Evolutionary conservation across 2,888 invertebrate genomes (phyloP), one percentile per base, ranked within the genome.

Genomic region (Aleiodes testaceus): DNA sequence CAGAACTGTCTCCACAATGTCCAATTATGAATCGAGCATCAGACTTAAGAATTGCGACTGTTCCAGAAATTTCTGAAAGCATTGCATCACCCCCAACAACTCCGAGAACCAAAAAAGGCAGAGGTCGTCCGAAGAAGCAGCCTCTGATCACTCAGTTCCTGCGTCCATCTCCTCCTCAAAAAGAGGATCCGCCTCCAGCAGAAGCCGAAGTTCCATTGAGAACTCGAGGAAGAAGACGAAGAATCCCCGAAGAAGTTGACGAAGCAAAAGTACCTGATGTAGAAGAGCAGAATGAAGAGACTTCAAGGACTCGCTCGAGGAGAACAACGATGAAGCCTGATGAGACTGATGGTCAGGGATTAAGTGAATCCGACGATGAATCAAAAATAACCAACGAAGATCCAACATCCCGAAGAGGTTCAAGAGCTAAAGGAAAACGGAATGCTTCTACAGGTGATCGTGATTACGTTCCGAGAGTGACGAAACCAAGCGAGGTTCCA

Each of bases 331-430:
- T 4, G 4, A 18, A 59, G 11, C 22, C 69, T 1, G 69, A 77
- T 11, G 70, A 72, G 22, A 72, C 20, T 2, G 74, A 75, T 44
- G 76, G 76, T 5, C 65, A 75, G 66, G 74, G 76, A 42, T 64
- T 75, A 16, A 74, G 74, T 52, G 76, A 70, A 0, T 74, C 49
- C 0, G 76, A 71, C 61, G 72, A 61, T 2, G 66, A 72, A 5
- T 44, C 47, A 7, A 18, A 7, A 7, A 59, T 18, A 14, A 11
- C 4, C 4, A 55, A 66, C 0, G 68, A 70, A 36, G 22, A 59
- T 22, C 47, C 50, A 0, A 36, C 36, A 18, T 7, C 20, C 26
- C 11, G 30, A 52, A 18, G 22, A 36, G n/a, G 7, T 11, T 3
- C 11, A 1, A 12, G 36, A 2, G 0, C 12, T 5, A 18, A 3